Evolutionary conservation across 1,140 invertebrate species (phyloP).

Genomic region (Tachypleus tridentatus): DNA sequence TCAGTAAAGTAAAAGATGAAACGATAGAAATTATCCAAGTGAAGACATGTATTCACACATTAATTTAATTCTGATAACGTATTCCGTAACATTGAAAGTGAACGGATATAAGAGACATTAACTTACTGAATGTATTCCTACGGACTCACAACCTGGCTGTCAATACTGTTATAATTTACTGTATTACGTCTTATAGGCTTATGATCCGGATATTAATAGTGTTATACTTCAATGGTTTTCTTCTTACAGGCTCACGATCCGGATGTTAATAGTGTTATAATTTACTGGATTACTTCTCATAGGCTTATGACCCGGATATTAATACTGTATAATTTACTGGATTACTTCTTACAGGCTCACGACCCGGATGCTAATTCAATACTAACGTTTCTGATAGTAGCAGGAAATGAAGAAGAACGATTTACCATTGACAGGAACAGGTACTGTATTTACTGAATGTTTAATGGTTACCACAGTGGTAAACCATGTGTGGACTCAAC

Average conservation of each 20-base stretch:
- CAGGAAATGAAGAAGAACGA: conserved; percentile 27
- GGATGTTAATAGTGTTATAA: conserved; percentile 20
- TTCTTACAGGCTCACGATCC: conserved; percentile 6
- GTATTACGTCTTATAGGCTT: conserved; percentile 7
- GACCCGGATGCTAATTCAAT: conserved; percentile 22
- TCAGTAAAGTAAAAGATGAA: too few species aligned
- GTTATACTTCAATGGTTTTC: conserved; percentile 23
- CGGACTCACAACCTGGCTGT: conserved; percentile 21
- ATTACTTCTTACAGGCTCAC: conserved; percentile 13
- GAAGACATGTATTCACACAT: too few species aligned
- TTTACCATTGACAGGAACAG: conserved; percentile 18
- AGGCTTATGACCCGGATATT: conserved; percentile 23
- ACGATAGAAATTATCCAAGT: too few species aligned
- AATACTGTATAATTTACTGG: too few species aligned
- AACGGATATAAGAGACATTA: too few species aligned
- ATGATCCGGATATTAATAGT: conserved; percentile 16
- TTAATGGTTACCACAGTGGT: too few species aligned
- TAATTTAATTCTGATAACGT: too few species aligned
- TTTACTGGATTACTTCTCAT: conserved; percentile 19
- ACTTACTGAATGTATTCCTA: too few species aligned
- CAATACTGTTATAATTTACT: conserved; percentile 22
- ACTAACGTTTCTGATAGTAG: conserved; percentile 26
- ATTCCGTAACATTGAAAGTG: too few species aligned
- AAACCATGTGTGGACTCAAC: too few species aligned
- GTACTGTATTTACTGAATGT: too few species aligned